A percentile compares a stretch with the other conserved stretches of the same genome.
Conservation (phyloP, 2,113 vertebrate genomes). For the Silurus meridionalis region DNA sequence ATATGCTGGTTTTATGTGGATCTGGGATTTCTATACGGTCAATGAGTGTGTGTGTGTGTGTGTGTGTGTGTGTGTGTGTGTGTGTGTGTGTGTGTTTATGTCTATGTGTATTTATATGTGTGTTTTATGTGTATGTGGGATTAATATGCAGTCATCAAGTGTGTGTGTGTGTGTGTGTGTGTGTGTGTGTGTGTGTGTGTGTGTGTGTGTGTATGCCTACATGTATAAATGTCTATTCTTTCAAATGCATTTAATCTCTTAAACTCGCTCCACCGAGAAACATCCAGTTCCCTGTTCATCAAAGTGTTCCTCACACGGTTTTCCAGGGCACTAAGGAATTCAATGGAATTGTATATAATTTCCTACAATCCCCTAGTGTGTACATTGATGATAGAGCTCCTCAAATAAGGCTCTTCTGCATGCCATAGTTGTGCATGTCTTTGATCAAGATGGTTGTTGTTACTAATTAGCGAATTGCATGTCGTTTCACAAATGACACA, state of each 20-base stretch:
- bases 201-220: background rate
- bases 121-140: background rate
- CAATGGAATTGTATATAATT: background rate
- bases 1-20: too few species aligned
- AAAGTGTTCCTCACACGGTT: background rate
- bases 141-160: background rate
- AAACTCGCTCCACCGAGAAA: background rate
- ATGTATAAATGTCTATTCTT: background rate
- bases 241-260: slow-evolving; percentile 1
- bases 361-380: background rate
- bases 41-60: background rate
- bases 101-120: background rate
- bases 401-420: background rate
- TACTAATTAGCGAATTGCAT: background rate
- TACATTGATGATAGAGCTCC: background rate
- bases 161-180: background rate
- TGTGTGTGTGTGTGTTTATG: background rate
- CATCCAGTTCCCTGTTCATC: background rate
- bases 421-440: background rate
- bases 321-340: background rate
- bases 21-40: too few species aligned
- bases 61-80: background rate
- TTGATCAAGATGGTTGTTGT: background rate
- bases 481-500: background rate
- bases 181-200: slow-evolving; percentile 1